Percentiles rank a stretch among this genome's conserved stretches.
Evolutionary conservation across 2,888 invertebrate genomes (phyloP).

Genomic region (Platycnemis pennipes): DNA sequence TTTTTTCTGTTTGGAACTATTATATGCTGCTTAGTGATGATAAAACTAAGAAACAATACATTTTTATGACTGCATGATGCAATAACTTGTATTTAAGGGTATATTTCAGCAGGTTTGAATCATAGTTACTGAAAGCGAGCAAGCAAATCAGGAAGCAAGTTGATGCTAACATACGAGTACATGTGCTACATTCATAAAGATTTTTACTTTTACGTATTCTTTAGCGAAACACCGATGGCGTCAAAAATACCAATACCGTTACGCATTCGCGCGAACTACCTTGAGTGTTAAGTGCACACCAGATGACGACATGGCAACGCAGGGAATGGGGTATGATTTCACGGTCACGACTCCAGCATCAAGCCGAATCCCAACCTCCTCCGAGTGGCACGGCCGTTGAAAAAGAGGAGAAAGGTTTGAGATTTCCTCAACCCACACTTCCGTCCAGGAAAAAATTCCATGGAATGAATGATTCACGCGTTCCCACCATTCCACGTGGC

Average conservation of each 20-base stretch:
- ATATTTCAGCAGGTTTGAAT: no score
- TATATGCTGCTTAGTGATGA: no score
- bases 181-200: no score
- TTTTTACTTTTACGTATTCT: no score
- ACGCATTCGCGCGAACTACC: not conserved
- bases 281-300: not conserved
- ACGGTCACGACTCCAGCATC: not conserved
- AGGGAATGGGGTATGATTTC: not conserved
- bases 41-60: no score
- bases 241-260: not conserved
- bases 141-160: no score
- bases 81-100: no score
- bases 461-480: conserved; percentile 11
- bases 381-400: not conserved
- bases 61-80: no score
- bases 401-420: not conserved
- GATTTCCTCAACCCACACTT: not conserved
- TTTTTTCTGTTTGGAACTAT: no score
- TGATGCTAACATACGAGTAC: no score
- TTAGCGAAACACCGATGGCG: not conserved
- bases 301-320: not conserved
- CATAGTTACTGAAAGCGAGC: no score
- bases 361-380: not conserved
- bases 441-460: not conserved
- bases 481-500: not conserved